Percentiles rank a stretch among this genome's conserved stretches.
Conservation (phyloP, 2,888 invertebrate genomes). For the Nematopogon swammerdamellus region DNA sequence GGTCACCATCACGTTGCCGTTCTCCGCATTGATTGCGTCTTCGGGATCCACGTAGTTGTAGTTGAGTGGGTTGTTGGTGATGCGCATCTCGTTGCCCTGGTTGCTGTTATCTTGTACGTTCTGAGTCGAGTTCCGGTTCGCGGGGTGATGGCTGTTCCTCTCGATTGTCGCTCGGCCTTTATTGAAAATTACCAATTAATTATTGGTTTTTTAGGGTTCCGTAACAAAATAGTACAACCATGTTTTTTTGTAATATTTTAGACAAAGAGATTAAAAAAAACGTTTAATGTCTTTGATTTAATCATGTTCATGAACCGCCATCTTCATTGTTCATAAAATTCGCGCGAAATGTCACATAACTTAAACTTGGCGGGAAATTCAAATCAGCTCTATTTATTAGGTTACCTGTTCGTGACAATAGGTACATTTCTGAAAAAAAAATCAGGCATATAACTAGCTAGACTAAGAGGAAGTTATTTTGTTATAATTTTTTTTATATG, state of each 20-base stretch:
- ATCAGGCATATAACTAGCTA: too few species aligned
- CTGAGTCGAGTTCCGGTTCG: slow-evolving; percentile 35
- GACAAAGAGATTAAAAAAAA: too few species aligned
- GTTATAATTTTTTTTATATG: too few species aligned
- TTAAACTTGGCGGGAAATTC: too few species aligned
- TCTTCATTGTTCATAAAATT: too few species aligned
- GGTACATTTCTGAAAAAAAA: too few species aligned
- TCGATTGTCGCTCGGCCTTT: slow-evolving; percentile 62
- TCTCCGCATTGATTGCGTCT: slow-evolving; percentile 49
- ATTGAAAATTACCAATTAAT: slow-evolving; percentile 12
- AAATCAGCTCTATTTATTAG: too few species aligned
- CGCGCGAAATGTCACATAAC: too few species aligned
- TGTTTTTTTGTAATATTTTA: neutral
- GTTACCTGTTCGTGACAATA: too few species aligned
- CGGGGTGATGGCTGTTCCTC: slow-evolving; percentile 46
- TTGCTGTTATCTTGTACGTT: slow-evolving; percentile 24
- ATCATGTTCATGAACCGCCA: too few species aligned
- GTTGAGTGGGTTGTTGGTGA: slow-evolving; percentile 75
- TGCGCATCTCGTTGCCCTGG: slow-evolving; percentile 62
- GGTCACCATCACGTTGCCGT: slow-evolving; percentile 56
- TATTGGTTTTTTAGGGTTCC: neutral
- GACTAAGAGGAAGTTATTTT: too few species aligned
- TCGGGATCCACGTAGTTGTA: slow-evolving; percentile 67
- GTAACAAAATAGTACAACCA: slow-evolving; percentile 9
- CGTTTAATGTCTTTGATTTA: too few species aligned